Percentiles rank a stretch among this genome's conserved stretches.
Conservation (phyloP, 2,888 invertebrate genomes). For the Leptodirus hochenwartii region DNA sequence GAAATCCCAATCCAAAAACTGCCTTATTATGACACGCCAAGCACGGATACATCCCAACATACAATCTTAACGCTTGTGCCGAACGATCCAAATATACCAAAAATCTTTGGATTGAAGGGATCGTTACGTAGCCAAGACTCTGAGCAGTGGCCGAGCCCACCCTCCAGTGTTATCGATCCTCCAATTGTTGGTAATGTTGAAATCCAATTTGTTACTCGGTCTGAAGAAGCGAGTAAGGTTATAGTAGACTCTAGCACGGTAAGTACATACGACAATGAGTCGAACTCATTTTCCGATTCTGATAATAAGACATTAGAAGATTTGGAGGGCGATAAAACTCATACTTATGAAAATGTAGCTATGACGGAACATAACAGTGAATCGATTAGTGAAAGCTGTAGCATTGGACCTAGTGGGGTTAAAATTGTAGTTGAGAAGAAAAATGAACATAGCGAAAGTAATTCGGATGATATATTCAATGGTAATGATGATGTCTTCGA, state of each 20-base stretch:
- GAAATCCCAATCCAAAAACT: constrained; percentile 37
- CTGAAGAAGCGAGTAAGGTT: constrained; percentile 61
- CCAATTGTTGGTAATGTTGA: constrained; percentile 60
- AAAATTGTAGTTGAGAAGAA: constrained; percentile 25
- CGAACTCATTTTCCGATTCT: constrained; percentile 38
- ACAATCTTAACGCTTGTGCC: constrained; percentile 26
- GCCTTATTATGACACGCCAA: constrained; percentile 26
- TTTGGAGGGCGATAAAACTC: constrained; percentile 33
- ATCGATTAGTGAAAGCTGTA: constrained; percentile 25
- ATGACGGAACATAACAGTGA: constrained; percentile 21
- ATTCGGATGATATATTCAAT: constrained; percentile 30
- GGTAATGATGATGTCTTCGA: constrained; percentile 29
- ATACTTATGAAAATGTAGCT: constrained; percentile 26
- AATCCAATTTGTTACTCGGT: constrained; percentile 62
- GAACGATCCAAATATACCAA: constrained; percentile 22
- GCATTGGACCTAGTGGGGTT: constrained; percentile 24
- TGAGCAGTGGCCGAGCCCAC: constrained; percentile 68
- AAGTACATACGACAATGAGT: constrained; percentile 32
- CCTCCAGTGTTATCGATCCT: constrained; percentile 49
- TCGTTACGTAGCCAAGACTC: constrained; percentile 40
- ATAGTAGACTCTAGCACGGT: constrained; percentile 47
- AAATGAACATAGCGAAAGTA: constrained; percentile 20
- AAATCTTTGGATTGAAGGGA: constrained; percentile 25
- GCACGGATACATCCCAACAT: constrained; percentile 26
- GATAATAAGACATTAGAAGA: constrained; percentile 53